These are phyloP conservation scores for Ia io DNA, from an alignment of 2,113 vertebrate species.

Conservation along the genomic window DNA sequence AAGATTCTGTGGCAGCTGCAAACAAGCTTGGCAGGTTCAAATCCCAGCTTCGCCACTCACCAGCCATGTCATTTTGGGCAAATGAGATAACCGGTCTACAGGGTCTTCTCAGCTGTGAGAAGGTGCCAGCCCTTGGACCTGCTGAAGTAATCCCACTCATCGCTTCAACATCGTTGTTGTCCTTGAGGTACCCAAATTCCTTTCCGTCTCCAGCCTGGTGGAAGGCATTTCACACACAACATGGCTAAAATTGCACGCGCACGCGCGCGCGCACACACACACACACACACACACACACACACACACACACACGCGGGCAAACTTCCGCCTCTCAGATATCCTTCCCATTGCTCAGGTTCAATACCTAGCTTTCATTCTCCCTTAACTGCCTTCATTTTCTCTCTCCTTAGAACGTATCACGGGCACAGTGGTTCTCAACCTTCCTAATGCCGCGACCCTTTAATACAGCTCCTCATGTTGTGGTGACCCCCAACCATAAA, in stretches of 20 bases:
- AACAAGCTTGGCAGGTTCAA: not conserved
- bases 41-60: not conserved
- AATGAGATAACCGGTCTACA: not conserved
- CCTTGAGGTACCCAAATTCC: not conserved
- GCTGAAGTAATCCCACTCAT: not conserved
- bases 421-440: not conserved
- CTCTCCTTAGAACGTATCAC: fast-evolving
- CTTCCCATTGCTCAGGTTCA: not conserved
- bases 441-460: too few relatives aligned
- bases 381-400: not conserved
- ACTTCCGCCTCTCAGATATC: not conserved
- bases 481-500: too few relatives aligned
- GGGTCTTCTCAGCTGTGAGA: not conserved
- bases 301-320: fast-evolving
- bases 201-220: not conserved
- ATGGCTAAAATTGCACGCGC: fast-evolving
- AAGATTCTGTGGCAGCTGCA: not conserved
- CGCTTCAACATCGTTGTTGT: not conserved
- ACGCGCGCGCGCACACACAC: fast-evolving
- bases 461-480: too few relatives aligned
- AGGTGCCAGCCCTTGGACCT: not conserved
- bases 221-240: not conserved
- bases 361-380: not conserved
- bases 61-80: not conserved
- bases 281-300: not conserved